Percentiles rank a stretch among this genome's conserved stretches.
Conservation (phyloP, 2,797 vertebrate species). For the Petrocephalus schoutedeni region DNA sequence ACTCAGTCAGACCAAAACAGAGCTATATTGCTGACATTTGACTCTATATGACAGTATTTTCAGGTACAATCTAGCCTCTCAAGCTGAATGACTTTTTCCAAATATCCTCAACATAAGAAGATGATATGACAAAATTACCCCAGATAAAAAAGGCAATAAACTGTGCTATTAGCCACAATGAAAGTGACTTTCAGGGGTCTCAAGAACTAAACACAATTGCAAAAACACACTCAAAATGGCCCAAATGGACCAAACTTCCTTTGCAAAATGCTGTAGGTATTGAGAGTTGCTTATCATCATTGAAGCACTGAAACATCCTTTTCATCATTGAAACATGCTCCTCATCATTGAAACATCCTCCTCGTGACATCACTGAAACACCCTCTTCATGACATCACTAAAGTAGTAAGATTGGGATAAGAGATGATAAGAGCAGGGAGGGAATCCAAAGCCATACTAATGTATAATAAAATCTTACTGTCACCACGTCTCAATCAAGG, state of each 20-base stretch:
- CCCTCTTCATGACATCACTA: not conserved
- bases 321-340: not conserved
- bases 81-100: not conserved
- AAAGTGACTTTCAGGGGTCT: not conserved
- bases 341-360: not conserved
- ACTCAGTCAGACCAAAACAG: not conserved
- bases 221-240: not conserved
- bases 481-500: not conserved
- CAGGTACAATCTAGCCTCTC: not conserved
- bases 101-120: not conserved
- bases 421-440: not conserved
- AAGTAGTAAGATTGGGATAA: not conserved
- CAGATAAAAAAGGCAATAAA: not conserved
- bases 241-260: not conserved
- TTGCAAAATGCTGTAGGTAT: not conserved
- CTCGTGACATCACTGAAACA: not conserved
- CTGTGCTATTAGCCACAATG: not conserved
- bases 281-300: not conserved
- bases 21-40: not conserved
- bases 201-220: not conserved
- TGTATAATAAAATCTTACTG: not conserved
- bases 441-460: not conserved
- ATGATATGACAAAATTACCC: not conserved
- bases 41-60: not conserved
- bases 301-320: not conserved